These are phyloP conservation scores for Pangasianodon hypophthalmus DNA, from an alignment of 2,113 vertebrate genomes.

Conservation along the genomic window DNA sequence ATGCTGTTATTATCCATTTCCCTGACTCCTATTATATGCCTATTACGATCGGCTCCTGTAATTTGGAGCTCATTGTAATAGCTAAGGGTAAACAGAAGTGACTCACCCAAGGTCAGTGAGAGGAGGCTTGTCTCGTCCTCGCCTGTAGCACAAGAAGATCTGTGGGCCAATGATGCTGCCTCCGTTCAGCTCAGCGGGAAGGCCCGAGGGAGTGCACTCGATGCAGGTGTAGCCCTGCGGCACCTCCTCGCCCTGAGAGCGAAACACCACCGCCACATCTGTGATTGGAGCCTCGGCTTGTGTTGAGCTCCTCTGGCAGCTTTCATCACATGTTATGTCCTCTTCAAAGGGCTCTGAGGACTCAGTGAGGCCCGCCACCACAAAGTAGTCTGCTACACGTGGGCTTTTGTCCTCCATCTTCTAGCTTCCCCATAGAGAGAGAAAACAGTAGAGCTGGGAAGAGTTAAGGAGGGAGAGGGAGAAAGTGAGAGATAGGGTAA, in stretches of 20 bases:
- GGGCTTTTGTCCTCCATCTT: conserved; percentile 99
- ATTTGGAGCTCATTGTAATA: not conserved
- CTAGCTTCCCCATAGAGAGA: conserved; percentile 80
- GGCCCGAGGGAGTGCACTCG: conserved; percentile 88
- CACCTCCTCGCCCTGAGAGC: conserved; percentile 92
- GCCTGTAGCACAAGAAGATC: conserved; percentile 92
- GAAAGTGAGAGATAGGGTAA: conserved; percentile 13
- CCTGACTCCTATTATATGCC: conserved; percentile 18
- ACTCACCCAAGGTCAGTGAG: conserved; percentile 96
- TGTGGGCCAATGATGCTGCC: conserved; percentile 93
- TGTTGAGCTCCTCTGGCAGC: conserved; percentile 81
- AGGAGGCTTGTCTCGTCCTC: conserved; percentile 95
- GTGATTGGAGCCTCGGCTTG: conserved; percentile 94
- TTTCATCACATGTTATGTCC: conserved; percentile 91
- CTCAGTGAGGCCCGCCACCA: conserved; percentile 93
- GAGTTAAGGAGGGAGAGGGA: conserved; percentile 60
- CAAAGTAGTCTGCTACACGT: conserved; percentile 98
- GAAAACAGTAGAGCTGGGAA: conserved; percentile 57
- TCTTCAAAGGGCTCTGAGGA: conserved; percentile 92
- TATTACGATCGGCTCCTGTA: conserved; percentile 36
- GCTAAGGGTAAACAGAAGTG: conserved; percentile 37
- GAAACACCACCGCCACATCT: conserved; percentile 91
- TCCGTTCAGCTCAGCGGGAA: conserved; percentile 94
- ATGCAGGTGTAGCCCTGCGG: conserved; percentile 89
- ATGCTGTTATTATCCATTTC: conserved; percentile 41